Base-by-base conservation (phyloP, 2,888 invertebrate genomes). In the Cremastinae sp. region DNA sequence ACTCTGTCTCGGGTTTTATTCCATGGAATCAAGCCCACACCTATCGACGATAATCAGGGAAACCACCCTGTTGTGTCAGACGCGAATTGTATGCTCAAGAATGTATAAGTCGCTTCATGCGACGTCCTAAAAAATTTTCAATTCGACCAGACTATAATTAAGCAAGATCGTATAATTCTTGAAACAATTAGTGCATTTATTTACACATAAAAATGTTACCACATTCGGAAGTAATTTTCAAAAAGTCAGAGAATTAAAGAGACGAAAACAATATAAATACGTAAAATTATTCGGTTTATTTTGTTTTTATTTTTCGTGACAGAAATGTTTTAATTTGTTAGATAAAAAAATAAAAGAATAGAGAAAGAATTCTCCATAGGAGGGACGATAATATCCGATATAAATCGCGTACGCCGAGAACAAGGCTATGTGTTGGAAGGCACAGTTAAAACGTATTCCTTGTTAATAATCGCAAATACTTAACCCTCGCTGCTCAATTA, bases 401-500 rank as follows among this genome's bases (percentile, higher is more conserved):
- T 18, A 34, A 54, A 34, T 66, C 9, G 43, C 54, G 16, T 16
- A 9, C 28, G 18, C 65, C 43, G 43, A 8, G 36, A 65, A 20
- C 41, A 9, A 45, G 72, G 58, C 75, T 84, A 79, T 85, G 83
- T 83, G 82, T 47, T 10, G 38, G n/a, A n/a, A n/a, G n/a, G n/a
- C n/a, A n/a, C n/a, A n/a, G n/a, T n/a, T n/a, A n/a, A n/a, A n/a
- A 62, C 49, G 64, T 73, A 74, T 51, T 53, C 65, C 41, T 74
- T 58, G 61, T 28, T 64, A 66, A 51, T 75, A 54, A 43, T 49
- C 54, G 47, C 45, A 54, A 9, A 38, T 51, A 28, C 20, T 12
- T 53, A 9, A n/a, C 59, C 59, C 56, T 68, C 22, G n/a, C n/a
- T n/a, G 65, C 66, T 80, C 81, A 86, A 87, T 87, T 87, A 86